Percentiles rank a stretch among this genome's conserved stretches.
Conservation (phyloP, 2,888 invertebrate genomes). For the Luffia ferchaultella region DNA sequence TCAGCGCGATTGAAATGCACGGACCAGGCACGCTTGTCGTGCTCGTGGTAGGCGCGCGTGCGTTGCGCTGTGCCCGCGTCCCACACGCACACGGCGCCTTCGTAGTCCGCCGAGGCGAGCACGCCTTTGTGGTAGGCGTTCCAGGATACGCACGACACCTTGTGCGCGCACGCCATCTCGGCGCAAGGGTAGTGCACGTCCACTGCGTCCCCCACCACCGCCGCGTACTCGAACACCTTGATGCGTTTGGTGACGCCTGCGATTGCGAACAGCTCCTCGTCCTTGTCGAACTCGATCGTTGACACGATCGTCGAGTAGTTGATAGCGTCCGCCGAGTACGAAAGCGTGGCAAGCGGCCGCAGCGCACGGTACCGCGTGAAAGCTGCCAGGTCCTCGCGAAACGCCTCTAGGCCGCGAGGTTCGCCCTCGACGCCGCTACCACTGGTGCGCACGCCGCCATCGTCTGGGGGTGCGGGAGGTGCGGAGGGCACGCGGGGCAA, state of each 20-base stretch:
- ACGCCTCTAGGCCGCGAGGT: constrained; percentile 70
- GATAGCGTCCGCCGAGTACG: constrained; percentile 89
- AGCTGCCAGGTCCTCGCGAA: constrained; percentile 85
- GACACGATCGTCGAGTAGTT: constrained; percentile 87
- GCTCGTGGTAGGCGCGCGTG: constrained; percentile 76
- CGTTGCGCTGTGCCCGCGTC: constrained; percentile 82
- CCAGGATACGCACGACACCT: constrained; percentile 93
- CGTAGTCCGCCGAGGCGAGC: constrained; percentile 92
- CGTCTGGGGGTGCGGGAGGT: not conserved
- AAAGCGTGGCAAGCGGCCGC: constrained; percentile 84
- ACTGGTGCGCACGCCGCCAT: not conserved
- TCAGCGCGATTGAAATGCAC: constrained; percentile 95
- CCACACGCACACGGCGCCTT: constrained; percentile 94
- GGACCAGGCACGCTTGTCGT: constrained; percentile 95
- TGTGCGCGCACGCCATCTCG: constrained; percentile 91
- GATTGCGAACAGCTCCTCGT: constrained; percentile 94
- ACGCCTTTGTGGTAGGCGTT: constrained; percentile 89
- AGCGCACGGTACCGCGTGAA: constrained; percentile 83
- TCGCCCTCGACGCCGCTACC: constrained; percentile 11
- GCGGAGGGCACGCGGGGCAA: constrained; percentile 7
- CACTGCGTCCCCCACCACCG: constrained; percentile 84
- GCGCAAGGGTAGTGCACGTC: constrained; percentile 92
- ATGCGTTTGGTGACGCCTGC: constrained; percentile 95
- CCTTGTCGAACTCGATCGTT: constrained; percentile 96
- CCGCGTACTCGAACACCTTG: constrained; percentile 90